phyloP scores from a whole-genome alignment of 1,140 invertebrate genomes.

The Notospermus geniculatus region DNA sequence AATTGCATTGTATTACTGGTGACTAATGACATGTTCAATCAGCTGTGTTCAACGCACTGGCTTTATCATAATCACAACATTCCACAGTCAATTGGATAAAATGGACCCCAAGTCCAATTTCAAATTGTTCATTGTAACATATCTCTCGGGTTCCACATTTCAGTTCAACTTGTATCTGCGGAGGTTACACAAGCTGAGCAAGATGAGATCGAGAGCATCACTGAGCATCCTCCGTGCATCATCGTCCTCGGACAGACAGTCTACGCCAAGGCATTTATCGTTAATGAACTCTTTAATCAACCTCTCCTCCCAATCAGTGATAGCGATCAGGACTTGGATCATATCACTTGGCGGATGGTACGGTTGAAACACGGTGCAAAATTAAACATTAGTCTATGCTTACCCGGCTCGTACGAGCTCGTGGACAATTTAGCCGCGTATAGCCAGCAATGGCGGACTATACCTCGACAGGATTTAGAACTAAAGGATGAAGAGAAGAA shows the following conservation, averaged over 20 bases:
- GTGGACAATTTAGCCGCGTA: constrained; percentile 66
- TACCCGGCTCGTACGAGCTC: constrained; percentile 75
- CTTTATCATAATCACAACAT: too few species aligned
- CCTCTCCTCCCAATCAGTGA: constrained; percentile 62
- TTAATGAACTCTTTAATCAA: constrained; percentile 70
- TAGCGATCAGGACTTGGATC: constrained; percentile 50
- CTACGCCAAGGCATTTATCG: constrained; percentile 68
- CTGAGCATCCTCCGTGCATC: constrained; percentile 51
- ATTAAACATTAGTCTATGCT: constrained; percentile 67
- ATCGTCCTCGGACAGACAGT: constrained; percentile 71
- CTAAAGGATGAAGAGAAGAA: constrained; percentile 57
- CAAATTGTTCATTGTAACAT: too few species aligned
- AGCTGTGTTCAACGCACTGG: too few species aligned
- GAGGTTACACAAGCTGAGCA: constrained; percentile 52
- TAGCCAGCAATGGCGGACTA: constrained; percentile 62
- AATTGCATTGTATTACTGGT: too few species aligned
- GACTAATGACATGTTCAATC: too few species aligned
- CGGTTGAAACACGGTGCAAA: constrained; percentile 69
- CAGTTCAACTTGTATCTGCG: constrained; percentile 52
- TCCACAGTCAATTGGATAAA: too few species aligned
- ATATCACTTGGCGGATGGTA: constrained; percentile 66
- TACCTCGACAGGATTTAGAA: constrained; percentile 67
- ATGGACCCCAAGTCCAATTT: too few species aligned
- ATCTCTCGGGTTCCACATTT: too few species aligned
- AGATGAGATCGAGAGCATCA: constrained; percentile 51